A percentile compares a stretch with the other conserved stretches of the same genome.
Evolutionary conservation across 2,797 vertebrate species (phyloP).

Genomic region (Hippocampus kuda): DNA sequence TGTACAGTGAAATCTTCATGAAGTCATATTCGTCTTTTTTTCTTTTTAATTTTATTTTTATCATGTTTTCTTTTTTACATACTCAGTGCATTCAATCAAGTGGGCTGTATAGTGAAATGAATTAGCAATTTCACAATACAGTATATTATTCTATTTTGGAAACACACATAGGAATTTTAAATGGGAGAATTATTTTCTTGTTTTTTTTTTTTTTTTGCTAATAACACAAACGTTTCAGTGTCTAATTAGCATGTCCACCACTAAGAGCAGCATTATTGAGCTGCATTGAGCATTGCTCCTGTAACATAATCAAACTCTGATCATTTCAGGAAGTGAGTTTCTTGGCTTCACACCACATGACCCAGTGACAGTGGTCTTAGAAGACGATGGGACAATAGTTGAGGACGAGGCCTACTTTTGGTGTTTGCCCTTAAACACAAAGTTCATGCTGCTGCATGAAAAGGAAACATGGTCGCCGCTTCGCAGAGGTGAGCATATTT

Average conservation of each 20-base stretch:
- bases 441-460: constrained; percentile 76
- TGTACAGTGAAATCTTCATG: too few species aligned
- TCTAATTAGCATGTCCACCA: background rate
- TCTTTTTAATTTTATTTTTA: too few species aligned
- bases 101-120: too few species aligned
- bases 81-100: too few species aligned
- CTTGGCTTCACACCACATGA: constrained; percentile 62
- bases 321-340: constrained; percentile 66
- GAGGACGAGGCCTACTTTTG: constrained; percentile 84
- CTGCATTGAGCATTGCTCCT: background rate
- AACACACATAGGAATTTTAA: too few species aligned
- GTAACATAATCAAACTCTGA: background rate
- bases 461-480: constrained; percentile 72
- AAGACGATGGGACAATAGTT: constrained; percentile 91
- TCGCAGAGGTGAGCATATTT: constrained; percentile 48
- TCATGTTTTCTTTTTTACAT: too few species aligned
- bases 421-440: constrained; percentile 81
- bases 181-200: too few species aligned
- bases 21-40: too few species aligned
- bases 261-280: background rate
- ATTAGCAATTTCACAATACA: too few species aligned
- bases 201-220: background rate
- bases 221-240: background rate
- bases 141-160: too few species aligned
- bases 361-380: constrained; percentile 76